A percentile compares a stretch with the other conserved stretches of the same genome.
These are phyloP conservation scores for Neotragus pygmaeus DNA, from an alignment of 2,113 vertebrate species.

Conservation along the genomic window DNA sequence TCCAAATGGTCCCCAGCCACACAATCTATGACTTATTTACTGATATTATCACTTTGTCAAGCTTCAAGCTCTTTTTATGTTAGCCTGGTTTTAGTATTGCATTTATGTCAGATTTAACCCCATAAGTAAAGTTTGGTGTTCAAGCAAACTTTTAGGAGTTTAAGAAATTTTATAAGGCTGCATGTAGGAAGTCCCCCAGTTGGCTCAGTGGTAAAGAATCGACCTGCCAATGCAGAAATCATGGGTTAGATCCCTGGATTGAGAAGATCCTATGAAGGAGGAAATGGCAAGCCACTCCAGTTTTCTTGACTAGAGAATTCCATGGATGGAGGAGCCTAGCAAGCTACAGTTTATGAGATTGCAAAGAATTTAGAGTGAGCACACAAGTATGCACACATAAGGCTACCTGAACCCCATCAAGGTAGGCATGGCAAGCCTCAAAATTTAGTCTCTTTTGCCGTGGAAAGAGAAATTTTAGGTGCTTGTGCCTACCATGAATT, in stretches of 20 bases:
- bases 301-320: not conserved
- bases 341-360: not conserved
- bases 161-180: not conserved
- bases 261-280: not conserved
- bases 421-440: rapidly evolving
- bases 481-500: rapidly evolving
- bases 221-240: not conserved
- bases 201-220: not conserved
- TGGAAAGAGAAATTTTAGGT: not conserved
- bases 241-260: not conserved
- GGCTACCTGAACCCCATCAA: not conserved
- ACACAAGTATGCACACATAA: not conserved
- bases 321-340: not conserved
- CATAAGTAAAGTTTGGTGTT: not conserved
- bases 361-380: not conserved
- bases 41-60: not conserved
- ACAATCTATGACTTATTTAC: not conserved
- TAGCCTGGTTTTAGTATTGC: not conserved
- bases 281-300: not conserved
- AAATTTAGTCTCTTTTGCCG: not conserved
- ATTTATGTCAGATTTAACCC: not conserved
- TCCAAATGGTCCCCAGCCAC: not conserved
- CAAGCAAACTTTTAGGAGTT: not conserved
- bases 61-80: not conserved
- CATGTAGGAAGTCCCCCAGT: not conserved